Base-by-base conservation (phyloP, 2,888 invertebrate genomes). In the Epicampocera succincta region DNA sequence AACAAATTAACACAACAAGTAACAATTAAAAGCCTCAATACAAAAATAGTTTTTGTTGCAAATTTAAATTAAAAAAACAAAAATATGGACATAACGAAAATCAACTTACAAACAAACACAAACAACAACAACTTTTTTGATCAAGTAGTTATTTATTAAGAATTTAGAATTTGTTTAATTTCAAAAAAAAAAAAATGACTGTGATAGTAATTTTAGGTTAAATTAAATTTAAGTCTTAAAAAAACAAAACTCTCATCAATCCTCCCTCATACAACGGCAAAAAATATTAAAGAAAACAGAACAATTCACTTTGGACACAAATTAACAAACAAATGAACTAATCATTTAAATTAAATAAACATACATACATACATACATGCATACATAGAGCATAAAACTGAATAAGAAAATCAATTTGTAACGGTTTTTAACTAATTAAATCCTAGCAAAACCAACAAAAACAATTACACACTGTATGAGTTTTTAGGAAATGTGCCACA, bases 141-240 rank as follows among this genome's bases (percentile, higher is more conserved):
- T 78, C 69, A 65, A 66, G 50, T 77, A 80, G 83, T 74, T 60
- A 74, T 74, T 73, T 69, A 80, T 85, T 84, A 85, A 82, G 74
- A 80, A 83, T 81, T 78, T 81, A 80, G 65, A 84, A 84, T 87
- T 88, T 87, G 85, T 86, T 87, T 83, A 85, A 84, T 81, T 87
- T 86, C 85, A 84, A 84, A 85, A 33, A 85, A 83, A 84, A 84
- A 85, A 33, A 85, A 83, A 86, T 84, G 88, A 87, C 88, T 88
- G 88, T 88, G 88, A 88, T 88, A 89, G 85, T 87, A 86, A 85
- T 84, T 75, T 80, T 87, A 84, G 86, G 85, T 84, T 81, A 61
- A 77, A 78, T 80, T 69, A 78, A 54, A 52, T 72, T 52, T 79
- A 84, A 78, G 71, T 68, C 79, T 29, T 44, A 50, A 33, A 33